A percentile compares a stretch with the other conserved stretches of the same genome.
Evolutionary conservation across 2,797 vertebrate genomes (phyloP).

Genomic region (Gymnoscopelus braueri): DNA sequence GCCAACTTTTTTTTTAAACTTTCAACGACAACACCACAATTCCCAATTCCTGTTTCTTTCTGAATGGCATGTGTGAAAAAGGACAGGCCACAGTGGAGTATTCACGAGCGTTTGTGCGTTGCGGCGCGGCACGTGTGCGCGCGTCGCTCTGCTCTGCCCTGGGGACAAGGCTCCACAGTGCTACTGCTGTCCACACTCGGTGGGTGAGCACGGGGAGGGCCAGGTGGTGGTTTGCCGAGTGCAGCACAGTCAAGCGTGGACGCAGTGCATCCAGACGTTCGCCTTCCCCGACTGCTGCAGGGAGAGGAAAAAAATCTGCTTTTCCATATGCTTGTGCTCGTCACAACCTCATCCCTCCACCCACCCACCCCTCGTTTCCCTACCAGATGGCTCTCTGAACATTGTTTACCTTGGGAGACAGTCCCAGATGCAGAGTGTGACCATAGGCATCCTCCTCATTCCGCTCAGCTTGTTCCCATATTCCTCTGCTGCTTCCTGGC

Average conservation of each 20-base stretch:
- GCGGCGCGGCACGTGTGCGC: constrained; percentile 1
- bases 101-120: constrained; percentile 57
- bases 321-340: constrained; percentile 99
- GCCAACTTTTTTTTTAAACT: background rate
- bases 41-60: constrained; percentile 32
- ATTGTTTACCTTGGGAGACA: constrained; percentile 97
- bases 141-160: constrained; percentile 83
- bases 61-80: constrained; percentile 65
- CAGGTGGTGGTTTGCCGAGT: constrained; percentile 96
- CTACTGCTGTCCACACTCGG: constrained; percentile 93
- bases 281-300: constrained; percentile 92
- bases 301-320: constrained; percentile 97
- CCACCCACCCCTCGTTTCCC: constrained; percentile 84
- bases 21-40: constrained; percentile 22
- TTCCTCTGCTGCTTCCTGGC: constrained; percentile 66
- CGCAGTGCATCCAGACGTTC: constrained; percentile 90
- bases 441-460: constrained; percentile 77
- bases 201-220: constrained; percentile 94
- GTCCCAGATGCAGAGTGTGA: constrained; percentile 90
- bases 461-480: constrained; percentile 64
- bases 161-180: constrained; percentile 89
- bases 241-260: constrained; percentile 94
- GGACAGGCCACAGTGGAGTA: constrained; percentile 55
- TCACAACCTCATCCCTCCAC: constrained; percentile 79
- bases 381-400: constrained; percentile 98